Percentiles rank a stretch among this genome's conserved stretches.
These are phyloP conservation scores for Varecia variegata DNA, from an alignment of 2,797 vertebrate species.

Conservation along the genomic window DNA sequence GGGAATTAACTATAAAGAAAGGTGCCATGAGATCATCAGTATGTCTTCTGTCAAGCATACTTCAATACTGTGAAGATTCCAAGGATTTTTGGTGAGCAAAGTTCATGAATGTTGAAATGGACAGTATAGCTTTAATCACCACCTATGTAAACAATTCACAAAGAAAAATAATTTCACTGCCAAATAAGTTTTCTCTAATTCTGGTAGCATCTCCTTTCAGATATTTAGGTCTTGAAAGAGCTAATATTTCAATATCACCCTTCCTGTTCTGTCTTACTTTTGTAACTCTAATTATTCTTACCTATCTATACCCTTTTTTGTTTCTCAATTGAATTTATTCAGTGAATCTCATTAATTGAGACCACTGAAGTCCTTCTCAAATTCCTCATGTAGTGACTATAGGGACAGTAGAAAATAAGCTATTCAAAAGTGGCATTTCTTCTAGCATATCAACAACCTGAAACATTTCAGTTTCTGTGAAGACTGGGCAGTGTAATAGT, in stretches of 20 bases:
- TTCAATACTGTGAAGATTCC: neutral
- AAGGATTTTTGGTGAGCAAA: neutral
- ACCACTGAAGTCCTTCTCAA: neutral
- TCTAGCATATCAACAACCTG: neutral
- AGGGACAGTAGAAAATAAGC: neutral
- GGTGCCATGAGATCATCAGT: accelerated
- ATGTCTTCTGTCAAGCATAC: neutral
- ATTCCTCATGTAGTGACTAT: neutral
- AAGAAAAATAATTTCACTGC: neutral
- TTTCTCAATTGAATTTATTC: neutral
- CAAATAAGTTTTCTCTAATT: neutral
- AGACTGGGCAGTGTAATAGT: neutral
- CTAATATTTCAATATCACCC: neutral
- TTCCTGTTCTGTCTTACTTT: neutral
- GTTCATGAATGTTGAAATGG: neutral
- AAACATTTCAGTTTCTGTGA: neutral
- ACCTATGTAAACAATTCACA: neutral
- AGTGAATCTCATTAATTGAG: neutral
- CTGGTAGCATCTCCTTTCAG: neutral
- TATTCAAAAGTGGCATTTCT: neutral
- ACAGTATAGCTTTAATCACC: neutral
- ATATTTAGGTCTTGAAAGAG: neutral
- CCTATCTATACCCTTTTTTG: neutral
- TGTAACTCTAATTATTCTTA: neutral
- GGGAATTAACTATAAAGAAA: neutral